Percentiles rank a stretch among this genome's conserved stretches.
These are phyloP conservation scores for Sycophila texana DNA, from an alignment of 2,888 invertebrate species.

Conservation along the genomic window DNA sequence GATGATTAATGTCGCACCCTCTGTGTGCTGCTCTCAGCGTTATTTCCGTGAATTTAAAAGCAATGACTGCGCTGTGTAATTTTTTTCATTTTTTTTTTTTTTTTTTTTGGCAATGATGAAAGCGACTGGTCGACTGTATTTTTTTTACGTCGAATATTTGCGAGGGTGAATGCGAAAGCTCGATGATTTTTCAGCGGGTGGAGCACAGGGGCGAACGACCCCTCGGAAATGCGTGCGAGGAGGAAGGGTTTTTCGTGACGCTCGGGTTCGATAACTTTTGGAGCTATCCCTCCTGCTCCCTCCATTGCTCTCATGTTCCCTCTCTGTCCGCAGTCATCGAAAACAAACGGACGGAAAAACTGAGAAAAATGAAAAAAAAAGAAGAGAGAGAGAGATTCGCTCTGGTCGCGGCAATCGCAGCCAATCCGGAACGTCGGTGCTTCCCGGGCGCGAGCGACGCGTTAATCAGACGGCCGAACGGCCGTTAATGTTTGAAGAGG, in stretches of 20 bases:
- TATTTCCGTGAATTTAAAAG: too few relatives aligned
- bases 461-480: conserved; percentile 46
- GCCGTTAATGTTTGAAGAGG: conserved; percentile 53
- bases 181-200: not conserved
- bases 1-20: too few relatives aligned
- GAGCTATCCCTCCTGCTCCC: not conserved
- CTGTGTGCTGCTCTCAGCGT: too few relatives aligned
- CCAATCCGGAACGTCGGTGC: too few relatives aligned
- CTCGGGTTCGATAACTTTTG: conserved; percentile 44
- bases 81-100: not conserved
- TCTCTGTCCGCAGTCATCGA: not conserved
- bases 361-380: too few relatives aligned
- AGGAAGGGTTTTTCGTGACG: conserved; percentile 14
- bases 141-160: not conserved
- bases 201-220: not conserved
- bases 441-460: conserved; percentile 5
- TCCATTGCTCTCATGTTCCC: not conserved
- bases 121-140: not conserved
- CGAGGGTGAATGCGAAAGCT: not conserved
- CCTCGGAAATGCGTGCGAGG: not conserved
- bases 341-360: too few relatives aligned
- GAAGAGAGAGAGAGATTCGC: too few relatives aligned
- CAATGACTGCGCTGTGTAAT: not conserved
- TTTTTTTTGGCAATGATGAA: conserved; percentile 16
- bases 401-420: too few relatives aligned